phyloP scores from a whole-genome alignment of 1,140 invertebrate genomes.

The Drosophila guanche region DNA sequence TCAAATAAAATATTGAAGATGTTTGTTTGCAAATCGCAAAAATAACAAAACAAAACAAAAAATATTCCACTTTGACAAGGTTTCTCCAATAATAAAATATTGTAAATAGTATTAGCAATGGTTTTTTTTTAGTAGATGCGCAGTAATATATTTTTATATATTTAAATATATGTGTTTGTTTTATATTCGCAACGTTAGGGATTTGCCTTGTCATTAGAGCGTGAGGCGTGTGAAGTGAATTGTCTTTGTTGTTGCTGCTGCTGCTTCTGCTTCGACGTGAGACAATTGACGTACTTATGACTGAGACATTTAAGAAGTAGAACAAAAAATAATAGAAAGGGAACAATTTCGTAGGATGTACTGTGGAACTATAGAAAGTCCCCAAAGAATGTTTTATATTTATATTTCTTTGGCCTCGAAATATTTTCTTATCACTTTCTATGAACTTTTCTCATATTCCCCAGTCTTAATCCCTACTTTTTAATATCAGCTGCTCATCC shows the following conservation, averaged over 20 bases:
- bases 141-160: constrained; percentile 26
- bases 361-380: too few species aligned
- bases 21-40: constrained; percentile 18
- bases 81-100: constrained; percentile 17
- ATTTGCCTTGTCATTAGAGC: constrained; percentile 22
- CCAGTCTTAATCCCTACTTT: not conserved
- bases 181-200: constrained; percentile 7
- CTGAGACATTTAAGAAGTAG: constrained; percentile 3
- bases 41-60: constrained; percentile 10
- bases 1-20: constrained; percentile 17
- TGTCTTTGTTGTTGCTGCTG: constrained; percentile 20
- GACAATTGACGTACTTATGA: not conserved
- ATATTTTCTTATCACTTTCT: too few species aligned
- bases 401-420: not conserved
- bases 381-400: not conserved
- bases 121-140: constrained; percentile 11
- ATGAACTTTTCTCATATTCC: constrained; percentile 5
- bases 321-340: too few species aligned
- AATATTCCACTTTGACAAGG: constrained; percentile 21
- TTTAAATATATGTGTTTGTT: constrained; percentile 5
- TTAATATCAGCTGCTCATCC: constrained; percentile 6
- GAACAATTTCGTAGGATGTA: too few species aligned
- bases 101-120: constrained; percentile 21
- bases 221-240: constrained; percentile 38
- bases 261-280: not conserved